Evolutionary conservation across 2,113 vertebrate species (phyloP).

Genomic region (Ptyas mucosa): DNA sequence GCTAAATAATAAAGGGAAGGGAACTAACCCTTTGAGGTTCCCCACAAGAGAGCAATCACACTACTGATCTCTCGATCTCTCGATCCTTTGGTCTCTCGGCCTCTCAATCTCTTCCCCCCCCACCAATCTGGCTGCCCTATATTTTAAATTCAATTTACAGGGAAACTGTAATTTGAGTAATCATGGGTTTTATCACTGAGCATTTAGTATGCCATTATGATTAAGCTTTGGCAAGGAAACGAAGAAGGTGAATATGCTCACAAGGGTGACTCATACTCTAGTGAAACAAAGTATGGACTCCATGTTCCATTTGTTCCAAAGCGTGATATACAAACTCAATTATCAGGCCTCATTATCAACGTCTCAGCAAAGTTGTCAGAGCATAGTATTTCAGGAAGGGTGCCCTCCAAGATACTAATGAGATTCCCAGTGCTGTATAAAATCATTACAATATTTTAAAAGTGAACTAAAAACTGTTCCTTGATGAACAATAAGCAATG

Average conservation of each 20-base stretch:
- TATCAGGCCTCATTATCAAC: neutral
- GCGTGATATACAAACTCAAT: neutral
- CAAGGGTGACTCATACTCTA: neutral
- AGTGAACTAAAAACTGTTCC: neutral
- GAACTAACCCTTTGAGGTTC: neutral
- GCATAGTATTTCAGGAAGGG: neutral
- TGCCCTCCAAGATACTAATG: conserved; percentile 27
- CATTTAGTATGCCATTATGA: neutral
- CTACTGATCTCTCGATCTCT: neutral
- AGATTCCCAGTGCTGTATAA: neutral
- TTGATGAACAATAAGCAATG: neutral
- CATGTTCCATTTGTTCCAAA: neutral
- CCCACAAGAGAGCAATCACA: neutral
- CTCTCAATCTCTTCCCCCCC: too few relatives aligned
- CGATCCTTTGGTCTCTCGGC: neutral
- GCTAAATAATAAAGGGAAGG: neutral
- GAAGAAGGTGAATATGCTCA: neutral
- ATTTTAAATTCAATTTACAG: neutral
- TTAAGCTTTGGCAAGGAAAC: neutral
- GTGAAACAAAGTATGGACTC: neutral
- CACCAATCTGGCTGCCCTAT: neutral
- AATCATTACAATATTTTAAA: neutral
- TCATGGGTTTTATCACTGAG: neutral
- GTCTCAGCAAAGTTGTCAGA: neutral
- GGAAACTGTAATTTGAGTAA: neutral